Percentiles rank a stretch among this genome's conserved stretches.
Conservation (phyloP, 23 tunicate genomes). For the Ascidia mentula region DNA sequence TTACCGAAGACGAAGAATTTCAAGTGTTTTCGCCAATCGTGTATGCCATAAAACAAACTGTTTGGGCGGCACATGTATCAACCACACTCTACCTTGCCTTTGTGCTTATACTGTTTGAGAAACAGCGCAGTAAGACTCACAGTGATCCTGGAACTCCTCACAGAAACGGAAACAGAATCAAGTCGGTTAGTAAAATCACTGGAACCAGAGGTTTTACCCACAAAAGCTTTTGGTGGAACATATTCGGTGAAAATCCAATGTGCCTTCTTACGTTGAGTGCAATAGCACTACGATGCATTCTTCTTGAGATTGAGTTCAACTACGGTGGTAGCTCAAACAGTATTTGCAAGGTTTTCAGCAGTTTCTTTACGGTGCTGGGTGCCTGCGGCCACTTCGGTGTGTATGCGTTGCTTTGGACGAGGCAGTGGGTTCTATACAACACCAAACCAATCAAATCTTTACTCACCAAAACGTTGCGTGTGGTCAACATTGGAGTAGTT, state of each 20-base stretch:
- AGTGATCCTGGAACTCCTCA: background rate
- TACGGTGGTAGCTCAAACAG: background rate
- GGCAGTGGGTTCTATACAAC: background rate
- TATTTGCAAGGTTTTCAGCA: background rate
- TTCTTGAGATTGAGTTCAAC: background rate
- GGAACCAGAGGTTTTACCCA: background rate
- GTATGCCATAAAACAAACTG: background rate
- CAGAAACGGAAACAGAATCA: background rate
- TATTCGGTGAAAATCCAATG: conserved; percentile 1
- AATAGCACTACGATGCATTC: background rate
- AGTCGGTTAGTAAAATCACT: background rate
- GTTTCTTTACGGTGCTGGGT: background rate
- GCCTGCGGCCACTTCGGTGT: background rate
- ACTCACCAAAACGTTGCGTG: background rate
- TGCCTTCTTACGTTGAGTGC: background rate
- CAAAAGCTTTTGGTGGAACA: background rate
- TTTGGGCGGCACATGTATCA: background rate
- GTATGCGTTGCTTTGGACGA: background rate
- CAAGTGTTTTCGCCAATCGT: too few species aligned
- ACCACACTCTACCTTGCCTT: background rate
- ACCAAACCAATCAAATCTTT: background rate
- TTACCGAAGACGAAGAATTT: too few species aligned
- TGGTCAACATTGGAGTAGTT: background rate
- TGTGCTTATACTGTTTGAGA: background rate
- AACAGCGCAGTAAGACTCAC: background rate